phyloP scores from a whole-genome alignment of 2,797 vertebrate species.

The Rhynchotus rufescens region DNA sequence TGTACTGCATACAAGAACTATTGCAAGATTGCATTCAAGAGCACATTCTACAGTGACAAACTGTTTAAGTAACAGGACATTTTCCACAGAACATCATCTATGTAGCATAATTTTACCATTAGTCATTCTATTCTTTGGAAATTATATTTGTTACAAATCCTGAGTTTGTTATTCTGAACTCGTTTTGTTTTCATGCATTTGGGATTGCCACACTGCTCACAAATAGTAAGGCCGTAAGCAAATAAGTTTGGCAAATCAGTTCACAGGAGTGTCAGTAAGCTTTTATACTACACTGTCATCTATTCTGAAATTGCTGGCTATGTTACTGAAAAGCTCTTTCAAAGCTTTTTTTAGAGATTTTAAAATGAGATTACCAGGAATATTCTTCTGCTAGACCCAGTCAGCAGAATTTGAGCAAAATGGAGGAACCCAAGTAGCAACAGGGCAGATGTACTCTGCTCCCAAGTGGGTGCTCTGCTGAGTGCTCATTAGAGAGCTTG shows the following conservation, averaged over 20 bases:
- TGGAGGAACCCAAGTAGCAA: not conserved
- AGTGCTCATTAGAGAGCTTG: not conserved
- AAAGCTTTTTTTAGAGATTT: not conserved
- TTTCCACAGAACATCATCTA: not conserved
- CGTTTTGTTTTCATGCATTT: not conserved
- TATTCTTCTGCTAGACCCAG: not conserved
- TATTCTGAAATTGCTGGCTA: not conserved
- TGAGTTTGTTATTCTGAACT: not conserved
- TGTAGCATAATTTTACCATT: not conserved
- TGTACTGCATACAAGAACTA: not conserved
- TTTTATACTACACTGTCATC: not conserved
- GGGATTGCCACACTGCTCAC: not conserved
- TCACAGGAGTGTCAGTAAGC: not conserved
- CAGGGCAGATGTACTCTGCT: not conserved
- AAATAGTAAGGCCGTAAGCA: not conserved
- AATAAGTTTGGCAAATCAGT: not conserved
- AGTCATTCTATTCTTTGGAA: not conserved
- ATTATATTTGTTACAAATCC: not conserved
- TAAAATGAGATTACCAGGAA: not conserved
- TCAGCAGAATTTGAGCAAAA: not conserved
- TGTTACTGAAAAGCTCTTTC: not conserved
- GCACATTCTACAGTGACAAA: not conserved
- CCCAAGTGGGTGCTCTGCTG: not conserved
- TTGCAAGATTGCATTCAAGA: not conserved
- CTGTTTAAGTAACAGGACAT: not conserved